Evolutionary conservation across 2,797 vertebrate species (phyloP).

Genomic region (Siniperca obscura): DNA sequence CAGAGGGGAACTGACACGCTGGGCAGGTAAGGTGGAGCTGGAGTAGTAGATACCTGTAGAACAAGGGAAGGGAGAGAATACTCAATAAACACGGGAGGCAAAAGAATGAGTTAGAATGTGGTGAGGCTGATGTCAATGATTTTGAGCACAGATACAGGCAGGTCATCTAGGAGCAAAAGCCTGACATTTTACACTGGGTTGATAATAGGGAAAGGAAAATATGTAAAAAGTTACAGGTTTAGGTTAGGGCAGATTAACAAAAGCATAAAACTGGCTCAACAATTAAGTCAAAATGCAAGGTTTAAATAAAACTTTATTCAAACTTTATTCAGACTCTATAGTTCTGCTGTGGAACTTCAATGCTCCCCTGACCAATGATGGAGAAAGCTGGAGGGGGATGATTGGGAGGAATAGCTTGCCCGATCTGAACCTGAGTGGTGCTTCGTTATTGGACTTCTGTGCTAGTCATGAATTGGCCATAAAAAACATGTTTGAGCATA

Average conservation of each 20-base stretch:
- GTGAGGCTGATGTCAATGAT: not conserved
- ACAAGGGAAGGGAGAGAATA: not conserved
- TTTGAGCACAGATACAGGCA: not conserved
- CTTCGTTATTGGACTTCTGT: too few relatives aligned
- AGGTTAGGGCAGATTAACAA: not conserved
- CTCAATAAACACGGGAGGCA: not conserved
- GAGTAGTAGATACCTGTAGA: conserved; percentile 90
- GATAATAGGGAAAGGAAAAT: not conserved
- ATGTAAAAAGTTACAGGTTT: not conserved
- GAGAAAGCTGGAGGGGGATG: too few relatives aligned
- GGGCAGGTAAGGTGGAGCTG: conserved; percentile 95
- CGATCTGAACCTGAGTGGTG: too few relatives aligned
- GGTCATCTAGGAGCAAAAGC: not conserved
- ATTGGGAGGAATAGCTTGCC: too few relatives aligned
- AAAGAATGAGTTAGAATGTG: not conserved
- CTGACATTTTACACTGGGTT: not conserved
- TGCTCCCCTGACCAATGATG: too few relatives aligned
- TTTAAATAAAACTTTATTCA: not conserved
- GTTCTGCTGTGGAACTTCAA: too few relatives aligned
- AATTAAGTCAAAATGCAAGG: not conserved
- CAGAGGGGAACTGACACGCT: conserved; percentile 93
- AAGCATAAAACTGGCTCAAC: not conserved
- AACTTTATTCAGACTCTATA: too few relatives aligned
- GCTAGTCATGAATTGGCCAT: too few relatives aligned
- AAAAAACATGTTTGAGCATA: too few relatives aligned